These are phyloP conservation scores for Zosterops japonicus DNA, from an alignment of 2,113 vertebrate species.

Conservation along the genomic window DNA sequence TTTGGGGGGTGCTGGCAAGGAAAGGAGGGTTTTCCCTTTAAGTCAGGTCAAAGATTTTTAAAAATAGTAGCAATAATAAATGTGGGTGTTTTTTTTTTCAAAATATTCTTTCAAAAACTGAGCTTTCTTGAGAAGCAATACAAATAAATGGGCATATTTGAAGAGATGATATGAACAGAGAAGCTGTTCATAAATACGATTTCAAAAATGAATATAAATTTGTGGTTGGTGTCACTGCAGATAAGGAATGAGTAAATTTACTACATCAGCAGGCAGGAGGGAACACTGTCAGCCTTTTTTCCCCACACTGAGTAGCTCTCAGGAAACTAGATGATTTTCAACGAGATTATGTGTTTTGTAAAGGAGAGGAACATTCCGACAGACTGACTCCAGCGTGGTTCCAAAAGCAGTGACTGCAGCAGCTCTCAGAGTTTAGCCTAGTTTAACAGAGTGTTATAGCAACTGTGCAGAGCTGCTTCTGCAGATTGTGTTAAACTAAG, in stretches of 20 bases:
- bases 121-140: background rate
- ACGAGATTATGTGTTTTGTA: slow-evolving; percentile 56
- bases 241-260: slow-evolving; percentile 35
- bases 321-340: slow-evolving; percentile 63
- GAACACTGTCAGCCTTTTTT: slow-evolving; percentile 43
- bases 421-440: slow-evolving; percentile 67
- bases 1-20: background rate
- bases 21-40: background rate
- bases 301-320: slow-evolving; percentile 18
- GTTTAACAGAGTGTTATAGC: slow-evolving; percentile 60
- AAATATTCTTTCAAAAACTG: background rate
- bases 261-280: slow-evolving; percentile 37
- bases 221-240: background rate
- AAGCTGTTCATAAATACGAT: slow-evolving; percentile 14
- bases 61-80: background rate
- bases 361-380: slow-evolving; percentile 58
- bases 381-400: slow-evolving; percentile 61
- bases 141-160: background rate
- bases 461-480: slow-evolving; percentile 60
- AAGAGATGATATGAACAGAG: background rate
- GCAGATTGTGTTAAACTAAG: slow-evolving; percentile 63
- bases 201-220: background rate
- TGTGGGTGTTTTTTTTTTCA: background rate
- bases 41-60: background rate
- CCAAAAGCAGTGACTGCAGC: slow-evolving; percentile 63